These are phyloP conservation scores for Aviceda cuculoides DNA, from an alignment of 2,797 vertebrate species.

Conservation along the genomic window DNA sequence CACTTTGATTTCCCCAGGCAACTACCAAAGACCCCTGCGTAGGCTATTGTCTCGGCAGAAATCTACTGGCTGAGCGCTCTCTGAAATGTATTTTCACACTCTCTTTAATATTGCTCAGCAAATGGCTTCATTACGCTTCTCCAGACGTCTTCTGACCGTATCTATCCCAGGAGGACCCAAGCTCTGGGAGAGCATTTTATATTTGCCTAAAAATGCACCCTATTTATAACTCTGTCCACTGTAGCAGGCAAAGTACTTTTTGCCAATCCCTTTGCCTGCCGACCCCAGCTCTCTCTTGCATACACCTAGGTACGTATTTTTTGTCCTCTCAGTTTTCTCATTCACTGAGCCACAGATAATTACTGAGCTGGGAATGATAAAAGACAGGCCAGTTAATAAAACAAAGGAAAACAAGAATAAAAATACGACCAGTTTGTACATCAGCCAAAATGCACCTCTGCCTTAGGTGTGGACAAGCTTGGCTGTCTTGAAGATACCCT, in stretches of 20 bases:
- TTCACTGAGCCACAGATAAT: constrained; percentile 6
- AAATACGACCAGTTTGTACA: not conserved
- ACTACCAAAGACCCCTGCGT: not conserved
- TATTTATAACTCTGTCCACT: not conserved
- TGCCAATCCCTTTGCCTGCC: not conserved
- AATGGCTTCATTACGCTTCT: not conserved
- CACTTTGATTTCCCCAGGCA: not conserved
- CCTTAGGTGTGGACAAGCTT: not conserved
- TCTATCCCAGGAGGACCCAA: not conserved
- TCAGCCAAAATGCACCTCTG: not conserved
- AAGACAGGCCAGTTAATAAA: not conserved
- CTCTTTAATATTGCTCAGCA: not conserved
- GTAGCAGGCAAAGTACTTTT: not conserved
- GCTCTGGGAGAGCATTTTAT: not conserved
- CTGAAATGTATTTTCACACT: not conserved
- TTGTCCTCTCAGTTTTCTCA: not conserved
- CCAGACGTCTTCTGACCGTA: not conserved
- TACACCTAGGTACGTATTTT: not conserved
- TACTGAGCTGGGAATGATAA: not conserved
- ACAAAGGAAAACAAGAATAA: not conserved
- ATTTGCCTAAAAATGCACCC: not conserved
- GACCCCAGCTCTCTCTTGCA: not conserved
- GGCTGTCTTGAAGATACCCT: not conserved
- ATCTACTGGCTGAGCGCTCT: not conserved
- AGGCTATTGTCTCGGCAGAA: not conserved